phyloP scores from a whole-genome alignment of 2,888 invertebrate species.

The Orthosia gothica region DNA sequence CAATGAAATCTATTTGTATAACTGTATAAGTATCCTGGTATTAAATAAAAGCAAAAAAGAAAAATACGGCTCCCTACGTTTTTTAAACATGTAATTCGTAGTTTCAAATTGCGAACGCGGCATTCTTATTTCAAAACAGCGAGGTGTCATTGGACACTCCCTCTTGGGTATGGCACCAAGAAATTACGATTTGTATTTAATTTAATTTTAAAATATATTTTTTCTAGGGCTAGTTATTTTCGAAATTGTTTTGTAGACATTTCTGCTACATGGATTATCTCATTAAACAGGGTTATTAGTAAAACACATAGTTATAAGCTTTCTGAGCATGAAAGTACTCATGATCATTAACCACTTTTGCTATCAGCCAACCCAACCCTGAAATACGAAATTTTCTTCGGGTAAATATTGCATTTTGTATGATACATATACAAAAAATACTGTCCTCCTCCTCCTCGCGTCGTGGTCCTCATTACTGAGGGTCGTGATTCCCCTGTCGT shows the following conservation, averaged over 20 bases:
- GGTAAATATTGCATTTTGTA: too few relatives aligned
- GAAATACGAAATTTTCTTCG: too few relatives aligned
- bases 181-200: conserved; percentile 70
- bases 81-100: conserved; percentile 91
- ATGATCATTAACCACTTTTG: too few relatives aligned
- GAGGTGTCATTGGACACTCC: conserved; percentile 91
- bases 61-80: conserved; percentile 86
- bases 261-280: not conserved
- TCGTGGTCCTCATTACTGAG: too few relatives aligned
- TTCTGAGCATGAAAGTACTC: too few relatives aligned
- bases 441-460: too few relatives aligned
- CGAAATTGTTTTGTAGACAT: not conserved
- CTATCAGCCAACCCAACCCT: too few relatives aligned
- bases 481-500: too few relatives aligned
- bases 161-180: conserved; percentile 74
- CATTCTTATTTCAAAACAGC: conserved; percentile 91
- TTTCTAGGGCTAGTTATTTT: not conserved
- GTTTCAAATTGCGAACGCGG: conserved; percentile 91
- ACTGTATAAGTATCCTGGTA: conserved; percentile 57
- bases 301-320: too few relatives aligned
- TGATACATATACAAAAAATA: too few relatives aligned
- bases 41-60: conserved; percentile 78
- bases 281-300: too few relatives aligned
- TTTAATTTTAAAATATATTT: not conserved
- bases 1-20: not conserved